Evolutionary conservation across 2,797 vertebrate species (phyloP), one percentile per base, ranked within the genome.

Genomic region (Argentina silus): DNA sequence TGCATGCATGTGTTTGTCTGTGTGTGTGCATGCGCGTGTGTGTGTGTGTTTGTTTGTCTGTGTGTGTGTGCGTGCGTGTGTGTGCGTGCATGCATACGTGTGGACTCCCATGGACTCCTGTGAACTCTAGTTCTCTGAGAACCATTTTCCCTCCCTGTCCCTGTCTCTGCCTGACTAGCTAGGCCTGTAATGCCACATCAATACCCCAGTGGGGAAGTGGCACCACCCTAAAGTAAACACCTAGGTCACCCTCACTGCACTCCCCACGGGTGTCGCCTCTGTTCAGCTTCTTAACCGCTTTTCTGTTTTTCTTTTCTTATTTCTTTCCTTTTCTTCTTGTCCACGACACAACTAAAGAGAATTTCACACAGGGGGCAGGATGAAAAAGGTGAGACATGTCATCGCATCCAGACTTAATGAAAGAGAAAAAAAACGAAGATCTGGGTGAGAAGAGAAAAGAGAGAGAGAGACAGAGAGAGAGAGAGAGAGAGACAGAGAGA

Each of bases 171-270:
- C 75, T 42, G 73, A 65, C 64, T 72, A 56, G 71, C 83, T 80
- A 44, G 85, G 81, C 83, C 75, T 73, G 76, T 87, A 94, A 93
- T 86, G 89, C 91, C 87, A 87, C 93, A 91, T 96, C 93, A 95
- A 93, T 95, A 89, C 91, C 94, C 73, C 95, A 91, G 94, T 92
- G 79, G 95, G 95, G 93, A 91, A 92, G 93, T 91, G 92, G 92
- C 93, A 91, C 92, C 90, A 85, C 86, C 88, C 93, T 87, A 93
- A 94, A 91, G 93, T 94, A 93, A 95, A 95, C 93, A 90, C 63
- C 71, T 50, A 78, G 93, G 93, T 91, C 91, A 88, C 84, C 78
- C 85, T 89, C 78, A 67, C 53, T 77, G 86, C 78, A 88, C 86
- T 87, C 92, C 88, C 89, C 60, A 84, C 70, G 82, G 91, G 91